Conservation (phyloP, 2,797 vertebrate species). For the Microchirus variegatus region DNA sequence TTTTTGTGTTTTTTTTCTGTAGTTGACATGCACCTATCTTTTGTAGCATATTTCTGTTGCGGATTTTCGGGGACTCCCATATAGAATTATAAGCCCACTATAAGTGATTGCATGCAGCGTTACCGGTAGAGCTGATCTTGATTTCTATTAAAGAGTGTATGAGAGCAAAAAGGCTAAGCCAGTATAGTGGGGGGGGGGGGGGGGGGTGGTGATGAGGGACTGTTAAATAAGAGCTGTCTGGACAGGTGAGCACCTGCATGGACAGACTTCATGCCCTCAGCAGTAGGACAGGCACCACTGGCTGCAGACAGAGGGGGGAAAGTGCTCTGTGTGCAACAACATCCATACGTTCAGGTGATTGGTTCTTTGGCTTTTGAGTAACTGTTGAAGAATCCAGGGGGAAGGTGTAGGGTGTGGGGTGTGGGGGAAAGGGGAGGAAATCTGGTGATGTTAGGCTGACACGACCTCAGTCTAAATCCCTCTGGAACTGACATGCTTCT, state of each 20-base stretch:
- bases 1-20: constrained; percentile 47
- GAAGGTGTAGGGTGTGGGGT: too few relatives aligned
- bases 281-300: constrained; percentile 74
- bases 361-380: constrained; percentile 84
- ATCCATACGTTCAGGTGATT: constrained; percentile 77
- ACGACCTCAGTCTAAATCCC: constrained; percentile 41
- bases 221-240: constrained; percentile 65
- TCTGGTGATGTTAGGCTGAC: constrained; percentile 37
- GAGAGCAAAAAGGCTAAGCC: constrained; percentile 76
- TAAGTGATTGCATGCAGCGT: constrained; percentile 88
- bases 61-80: constrained; percentile 77
- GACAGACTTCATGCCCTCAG: constrained; percentile 67
- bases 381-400: constrained; percentile 62
- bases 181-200: too few relatives aligned
- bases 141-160: constrained; percentile 76
- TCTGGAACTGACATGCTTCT: constrained; percentile 56
- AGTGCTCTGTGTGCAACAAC: constrained; percentile 79
- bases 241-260: constrained; percentile 63
- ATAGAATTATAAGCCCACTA: constrained; percentile 85
- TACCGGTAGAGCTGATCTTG: constrained; percentile 77
- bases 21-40: constrained; percentile 89
- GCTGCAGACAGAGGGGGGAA: constrained; percentile 75
- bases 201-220: constrained; percentile 78
- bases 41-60: constrained; percentile 83
- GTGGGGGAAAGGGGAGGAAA: neutral